Conservation (phyloP, 2,797 vertebrate genomes). For the Podarcis siculus region DNA sequence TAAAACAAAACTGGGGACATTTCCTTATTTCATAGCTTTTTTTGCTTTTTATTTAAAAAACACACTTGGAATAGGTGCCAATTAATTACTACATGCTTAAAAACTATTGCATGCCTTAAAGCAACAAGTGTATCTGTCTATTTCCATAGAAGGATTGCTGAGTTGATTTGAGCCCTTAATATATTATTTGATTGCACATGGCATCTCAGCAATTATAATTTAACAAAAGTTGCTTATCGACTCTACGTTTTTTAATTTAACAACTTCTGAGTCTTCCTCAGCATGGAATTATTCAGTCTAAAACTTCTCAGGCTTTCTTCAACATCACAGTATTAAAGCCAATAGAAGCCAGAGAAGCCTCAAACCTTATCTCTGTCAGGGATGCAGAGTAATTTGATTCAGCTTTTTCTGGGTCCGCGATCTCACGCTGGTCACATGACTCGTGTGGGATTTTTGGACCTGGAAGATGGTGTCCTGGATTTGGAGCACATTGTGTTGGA, state of each 20-base stretch:
- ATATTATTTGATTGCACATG: conserved; percentile 5
- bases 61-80: conserved; percentile 51
- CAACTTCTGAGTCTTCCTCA: neutral
- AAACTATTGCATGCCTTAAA: neutral
- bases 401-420: no score
- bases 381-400: no score
- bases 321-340: neutral
- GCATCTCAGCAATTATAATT: neutral
- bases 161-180: neutral
- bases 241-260: neutral
- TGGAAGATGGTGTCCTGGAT: no score
- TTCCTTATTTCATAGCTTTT: conserved; percentile 49
- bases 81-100: neutral
- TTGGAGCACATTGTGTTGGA: no score
- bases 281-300: neutral
- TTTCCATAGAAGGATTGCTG: neutral
- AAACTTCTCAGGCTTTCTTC: neutral
- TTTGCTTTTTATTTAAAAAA: conserved; percentile 13
- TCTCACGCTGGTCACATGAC: no score
- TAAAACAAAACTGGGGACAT: conserved; percentile 3
- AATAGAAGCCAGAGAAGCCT: neutral
- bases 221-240: neutral
- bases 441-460: no score
- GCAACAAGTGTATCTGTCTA: neutral
- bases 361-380: neutral